Percentiles rank a stretch among this genome's conserved stretches.
Evolutionary conservation across 1,140 invertebrate genomes (phyloP).

Genomic region (Sycobia sp.): DNA sequence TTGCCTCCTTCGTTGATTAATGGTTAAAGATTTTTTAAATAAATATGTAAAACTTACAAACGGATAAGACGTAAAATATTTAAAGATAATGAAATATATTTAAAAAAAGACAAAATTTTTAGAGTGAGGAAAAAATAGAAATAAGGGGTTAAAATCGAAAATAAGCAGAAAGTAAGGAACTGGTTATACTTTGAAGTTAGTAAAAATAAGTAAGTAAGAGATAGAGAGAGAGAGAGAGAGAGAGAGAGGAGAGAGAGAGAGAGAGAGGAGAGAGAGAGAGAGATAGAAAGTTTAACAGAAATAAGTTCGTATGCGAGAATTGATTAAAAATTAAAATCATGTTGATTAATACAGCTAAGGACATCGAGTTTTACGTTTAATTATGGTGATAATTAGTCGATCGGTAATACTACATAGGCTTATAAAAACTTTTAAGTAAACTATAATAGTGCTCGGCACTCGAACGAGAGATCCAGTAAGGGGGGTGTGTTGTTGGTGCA

Average conservation of each 20-base stretch:
- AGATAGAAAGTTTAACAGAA: background rate
- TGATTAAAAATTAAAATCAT: conserved; percentile 3
- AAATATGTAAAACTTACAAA: conserved; percentile 25
- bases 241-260: background rate
- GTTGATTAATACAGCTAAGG: conserved; percentile 16
- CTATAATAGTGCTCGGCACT: conserved; percentile 12
- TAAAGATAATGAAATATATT: conserved; percentile 15
- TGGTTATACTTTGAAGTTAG: conserved; percentile 10
- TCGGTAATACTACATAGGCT: conserved; percentile 21
- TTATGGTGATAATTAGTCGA: conserved; percentile 33
- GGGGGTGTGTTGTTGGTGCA: no score
- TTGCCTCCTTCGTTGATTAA: conserved; percentile 33
- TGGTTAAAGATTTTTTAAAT: conserved; percentile 28
- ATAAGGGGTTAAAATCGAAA: conserved; percentile 24
- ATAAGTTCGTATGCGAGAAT: no score
- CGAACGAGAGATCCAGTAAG: background rate
- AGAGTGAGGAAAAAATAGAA: conserved; percentile 20
- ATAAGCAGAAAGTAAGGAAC: conserved; percentile 14
- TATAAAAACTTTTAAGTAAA: conserved; percentile 9
- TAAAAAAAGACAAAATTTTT: conserved; percentile 18
- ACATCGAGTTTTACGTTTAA: conserved; percentile 34
- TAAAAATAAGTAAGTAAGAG: no score
- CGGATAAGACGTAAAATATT: conserved; percentile 18
- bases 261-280: background rate
- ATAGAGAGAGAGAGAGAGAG: conserved; percentile 2